Conservation (phyloP, 1,140 invertebrate species). For the Hycleus cichorii region DNA sequence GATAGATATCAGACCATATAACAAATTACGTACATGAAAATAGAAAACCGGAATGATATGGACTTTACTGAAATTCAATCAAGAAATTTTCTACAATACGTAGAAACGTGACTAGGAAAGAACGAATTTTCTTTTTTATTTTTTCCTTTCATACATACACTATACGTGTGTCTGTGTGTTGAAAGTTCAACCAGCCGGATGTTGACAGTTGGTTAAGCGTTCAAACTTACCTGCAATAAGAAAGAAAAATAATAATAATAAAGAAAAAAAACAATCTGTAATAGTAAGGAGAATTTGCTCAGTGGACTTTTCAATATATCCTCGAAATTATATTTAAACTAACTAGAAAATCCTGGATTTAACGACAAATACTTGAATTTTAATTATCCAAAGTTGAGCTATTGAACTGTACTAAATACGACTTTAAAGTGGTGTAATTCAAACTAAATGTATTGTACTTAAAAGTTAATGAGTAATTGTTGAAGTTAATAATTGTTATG, state of each 20-base stretch:
- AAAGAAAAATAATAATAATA: slow-evolving; percentile 6
- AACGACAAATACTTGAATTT: too few relatives aligned
- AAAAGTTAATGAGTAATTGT: too few relatives aligned
- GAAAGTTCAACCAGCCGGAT: not conserved
- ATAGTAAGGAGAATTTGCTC: slow-evolving; percentile 1
- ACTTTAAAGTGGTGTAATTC: too few relatives aligned
- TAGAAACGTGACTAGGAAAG: not conserved
- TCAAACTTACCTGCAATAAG: slow-evolving; percentile 6
- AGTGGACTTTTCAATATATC: slow-evolving; percentile 1
- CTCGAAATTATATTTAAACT: not conserved
- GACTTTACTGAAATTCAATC: too few relatives aligned
- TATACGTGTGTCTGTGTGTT: not conserved
- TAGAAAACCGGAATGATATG: too few relatives aligned
- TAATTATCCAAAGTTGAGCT: too few relatives aligned
- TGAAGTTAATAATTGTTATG: too few relatives aligned
- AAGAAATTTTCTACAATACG: not conserved
- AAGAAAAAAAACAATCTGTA: slow-evolving; percentile 1
- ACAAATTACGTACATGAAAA: not conserved
- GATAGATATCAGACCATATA: not conserved
- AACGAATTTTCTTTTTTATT: not conserved
- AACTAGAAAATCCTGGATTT: not conserved
- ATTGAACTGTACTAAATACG: too few relatives aligned
- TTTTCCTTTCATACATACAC: not conserved
- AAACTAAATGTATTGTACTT: too few relatives aligned
- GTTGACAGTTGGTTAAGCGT: too few relatives aligned